Evolutionary conservation across 2,888 invertebrate genomes (phyloP), one percentile per base, ranked within the genome.

Genomic region (Ectropis crepuscularia): DNA sequence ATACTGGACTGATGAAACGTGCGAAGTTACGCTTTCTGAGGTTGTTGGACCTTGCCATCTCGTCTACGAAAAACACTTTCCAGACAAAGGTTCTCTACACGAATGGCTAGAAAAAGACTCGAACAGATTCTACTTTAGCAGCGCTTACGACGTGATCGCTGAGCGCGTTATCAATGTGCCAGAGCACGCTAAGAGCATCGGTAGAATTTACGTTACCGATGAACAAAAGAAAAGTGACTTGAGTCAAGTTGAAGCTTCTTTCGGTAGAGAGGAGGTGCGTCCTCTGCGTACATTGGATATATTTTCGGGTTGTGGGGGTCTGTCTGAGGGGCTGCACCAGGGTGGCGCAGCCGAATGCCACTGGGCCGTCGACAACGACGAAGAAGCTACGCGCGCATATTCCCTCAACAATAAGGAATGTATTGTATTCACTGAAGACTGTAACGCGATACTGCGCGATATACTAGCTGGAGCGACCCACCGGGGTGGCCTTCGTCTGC

Each of bases 271-370:
- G 9, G 79, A 92, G 36, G 72, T 93, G 0, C 81, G 86, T 59
- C 95, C 95, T 41, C 79, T 98, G 61, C 89, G 93, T 69, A 95
- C 95, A 43, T 87, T 98, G 75, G 97, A 97, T 79, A 95, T 97
- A 36, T 98, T 98, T 85, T 96, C 97, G 67, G 97, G 97, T 0
- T 97, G 97, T 84, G 97, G 97, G 48, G 97, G 97, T 28, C 83
- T 97, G 48, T 96, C 97, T 0, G 95, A 96, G 74, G 96, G 96
- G 0, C 82, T 96, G 42, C 95, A 95, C 74, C 94, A 94, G 69
- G 93, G 96, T 6, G 96, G 96, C 0, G 85, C 96, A 5, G 94
- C 95, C 0, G 95, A 95, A 55, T 95, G 95, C 50, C 86, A 93
- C 69, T 98, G 97, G 97, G 97, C 97, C 5, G 95, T 98, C 49